Percentiles rank a stretch among this genome's conserved stretches.
These are phyloP conservation scores for Nowickia ferox DNA, from an alignment of 2,888 invertebrate species.

Conservation along the genomic window DNA sequence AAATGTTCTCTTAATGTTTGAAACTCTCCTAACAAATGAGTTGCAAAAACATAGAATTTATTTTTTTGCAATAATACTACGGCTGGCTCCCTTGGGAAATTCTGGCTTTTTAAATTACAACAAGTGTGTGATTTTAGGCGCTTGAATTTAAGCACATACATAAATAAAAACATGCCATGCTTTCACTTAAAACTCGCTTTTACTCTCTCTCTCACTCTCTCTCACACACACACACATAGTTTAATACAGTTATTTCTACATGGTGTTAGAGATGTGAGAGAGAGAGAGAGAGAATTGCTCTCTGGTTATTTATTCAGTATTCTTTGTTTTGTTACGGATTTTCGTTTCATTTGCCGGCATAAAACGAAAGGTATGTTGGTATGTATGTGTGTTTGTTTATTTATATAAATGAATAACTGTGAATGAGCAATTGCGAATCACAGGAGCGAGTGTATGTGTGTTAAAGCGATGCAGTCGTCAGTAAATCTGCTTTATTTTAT, in stretches of 20 bases:
- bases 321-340: conserved; percentile 60
- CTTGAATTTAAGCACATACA: neutral
- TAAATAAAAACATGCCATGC: neutral
- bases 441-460: neutral
- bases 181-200: neutral
- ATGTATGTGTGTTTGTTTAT: conserved; percentile 3
- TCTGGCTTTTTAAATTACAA: neutral
- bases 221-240: neutral
- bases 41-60: too few relatives aligned
- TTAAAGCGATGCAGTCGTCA: neutral
- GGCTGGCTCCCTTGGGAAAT: neutral
- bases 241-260: neutral
- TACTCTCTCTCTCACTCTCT: neutral
- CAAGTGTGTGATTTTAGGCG: conserved; percentile 33
- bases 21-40: too few relatives aligned
- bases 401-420: neutral
- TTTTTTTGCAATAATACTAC: too few relatives aligned
- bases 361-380: neutral
- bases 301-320: conserved; percentile 37
- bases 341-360: conserved; percentile 51
- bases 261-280: neutral
- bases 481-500: conserved; percentile 33
- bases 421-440: conserved; percentile 12
- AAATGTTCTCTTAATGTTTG: too few relatives aligned
- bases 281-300: conserved; percentile 26